Evolutionary conservation across 2,888 invertebrate genomes (phyloP).

Genomic region (Cheilosia vulpina): DNA sequence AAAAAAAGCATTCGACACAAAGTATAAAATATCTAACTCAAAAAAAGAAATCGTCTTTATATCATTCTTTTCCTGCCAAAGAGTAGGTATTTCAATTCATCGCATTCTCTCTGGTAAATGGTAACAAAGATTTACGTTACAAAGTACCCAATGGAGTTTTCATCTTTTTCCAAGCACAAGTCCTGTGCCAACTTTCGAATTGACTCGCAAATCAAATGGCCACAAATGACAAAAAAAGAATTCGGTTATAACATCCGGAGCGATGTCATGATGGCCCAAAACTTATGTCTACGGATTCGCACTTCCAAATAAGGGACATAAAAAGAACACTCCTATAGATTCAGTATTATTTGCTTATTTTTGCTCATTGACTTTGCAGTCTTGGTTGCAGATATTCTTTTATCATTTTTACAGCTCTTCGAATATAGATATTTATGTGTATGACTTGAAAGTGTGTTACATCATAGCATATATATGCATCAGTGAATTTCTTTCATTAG

Average conservation of each 20-base stretch:
- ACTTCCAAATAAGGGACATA: constrained; percentile 43
- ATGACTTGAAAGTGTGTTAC: too few species aligned
- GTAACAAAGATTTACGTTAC: constrained; percentile 44
- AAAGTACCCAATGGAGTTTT: constrained; percentile 52
- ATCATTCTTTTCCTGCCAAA: constrained; percentile 14
- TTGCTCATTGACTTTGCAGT: neutral
- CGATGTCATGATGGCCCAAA: constrained; percentile 50
- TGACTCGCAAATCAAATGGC: constrained; percentile 61
- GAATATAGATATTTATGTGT: too few species aligned
- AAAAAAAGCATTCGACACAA: constrained; percentile 21
- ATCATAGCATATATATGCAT: too few species aligned
- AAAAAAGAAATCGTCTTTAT: constrained; percentile 9
- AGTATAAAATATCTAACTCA: constrained; percentile 6
- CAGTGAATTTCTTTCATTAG: too few species aligned
- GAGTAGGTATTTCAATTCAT: constrained; percentile 17
- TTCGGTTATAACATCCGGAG: constrained; percentile 56
- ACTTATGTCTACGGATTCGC: constrained; percentile 47
- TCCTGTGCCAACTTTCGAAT: constrained; percentile 58
- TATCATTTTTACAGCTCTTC: too few species aligned
- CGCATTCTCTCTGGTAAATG: constrained; percentile 17
- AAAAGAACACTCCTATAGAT: constrained; percentile 20
- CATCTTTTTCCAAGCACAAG: constrained; percentile 26
- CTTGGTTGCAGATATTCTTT: neutral
- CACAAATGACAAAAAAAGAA: constrained; percentile 58
- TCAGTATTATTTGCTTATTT: constrained; percentile 16